A percentile compares a stretch with the other conserved stretches of the same genome.
Evolutionary conservation across 2,797 vertebrate genomes (phyloP).

Genomic region (Glyptemys insculpta): DNA sequence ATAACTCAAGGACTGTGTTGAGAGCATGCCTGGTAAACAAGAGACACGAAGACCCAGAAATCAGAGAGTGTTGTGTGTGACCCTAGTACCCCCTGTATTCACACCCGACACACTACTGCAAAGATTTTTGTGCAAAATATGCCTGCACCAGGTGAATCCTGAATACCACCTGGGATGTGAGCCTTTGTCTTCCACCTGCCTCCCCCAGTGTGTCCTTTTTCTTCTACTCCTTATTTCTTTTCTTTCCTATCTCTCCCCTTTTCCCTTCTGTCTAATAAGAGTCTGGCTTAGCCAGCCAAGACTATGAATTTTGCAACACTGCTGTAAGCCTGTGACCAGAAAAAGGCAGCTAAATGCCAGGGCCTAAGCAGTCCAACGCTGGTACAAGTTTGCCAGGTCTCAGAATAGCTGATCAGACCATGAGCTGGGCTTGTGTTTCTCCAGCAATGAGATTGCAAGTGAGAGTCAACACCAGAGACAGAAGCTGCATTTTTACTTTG

Average conservation of each 20-base stretch:
- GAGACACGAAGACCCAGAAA: neutral
- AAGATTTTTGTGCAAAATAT: too few relatives aligned
- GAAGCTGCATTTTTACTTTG: neutral
- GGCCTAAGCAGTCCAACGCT: too few relatives aligned
- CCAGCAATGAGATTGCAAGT: neutral
- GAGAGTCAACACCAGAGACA: neutral
- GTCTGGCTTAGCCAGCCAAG: too few relatives aligned
- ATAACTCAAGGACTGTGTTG: too few relatives aligned
- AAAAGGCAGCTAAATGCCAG: too few relatives aligned
- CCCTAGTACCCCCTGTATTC: neutral
- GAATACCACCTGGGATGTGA: neutral
- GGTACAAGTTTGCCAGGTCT: too few relatives aligned
- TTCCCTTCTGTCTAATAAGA: neutral
- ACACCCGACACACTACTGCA: neutral
- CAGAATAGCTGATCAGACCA: too few relatives aligned
- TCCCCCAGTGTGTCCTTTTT: neutral
- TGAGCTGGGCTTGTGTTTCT: neutral
- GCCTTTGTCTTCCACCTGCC: neutral
- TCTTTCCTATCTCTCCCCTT: neutral
- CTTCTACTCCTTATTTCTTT: neutral
- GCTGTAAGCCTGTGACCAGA: too few relatives aligned
- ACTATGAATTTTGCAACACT: too few relatives aligned
- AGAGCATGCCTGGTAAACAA: too few relatives aligned
- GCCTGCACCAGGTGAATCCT: neutral
- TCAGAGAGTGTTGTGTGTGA: neutral